Base-by-base conservation (phyloP, 2,888 invertebrate species). In the Drosophila mercatorum region DNA sequence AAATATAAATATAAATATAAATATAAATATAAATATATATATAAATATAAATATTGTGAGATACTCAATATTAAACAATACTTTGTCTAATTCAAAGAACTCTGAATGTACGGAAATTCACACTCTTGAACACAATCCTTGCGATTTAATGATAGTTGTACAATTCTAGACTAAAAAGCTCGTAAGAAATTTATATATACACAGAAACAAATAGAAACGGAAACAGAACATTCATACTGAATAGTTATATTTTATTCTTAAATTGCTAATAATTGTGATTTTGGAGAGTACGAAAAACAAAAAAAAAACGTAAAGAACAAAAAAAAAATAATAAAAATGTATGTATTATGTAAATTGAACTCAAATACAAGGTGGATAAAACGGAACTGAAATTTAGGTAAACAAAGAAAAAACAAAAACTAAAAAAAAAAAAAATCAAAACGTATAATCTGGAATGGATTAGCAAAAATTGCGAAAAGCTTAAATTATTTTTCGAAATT, bases 191-290 rank as follows among this genome's bases (percentile, higher is more conserved):
- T 71, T 70, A 77, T 72, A 74, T 70, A 76, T 71, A 76, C 71
- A 74, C 58, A 79, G 38, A 74, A 58, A 31, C 8, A 22, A 34
- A 53, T 56, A 58, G 69, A 53, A 40, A 41, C 51, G 31, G 10
- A 17, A 62, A 59, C 34, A 51, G 34, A 59, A 59, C 49, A 72
- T 72, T 71, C 71, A 77, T 61, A 89, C 76, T 75, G 72, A 78
- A 78, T 88, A 86, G 89, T 72, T 85, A 80, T 88, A 89, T 84
- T 84, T 85, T 89, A 89, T 84, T 89, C 83, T 84, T 88, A 82
- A 89, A 81, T 89, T 87, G 78, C 80, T 84, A 88, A 85, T 91
- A 83, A 90, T 85, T 90, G 90, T 91, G 91, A 91, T 91, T 91
- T 91, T 83, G 90, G 90, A 90, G 83, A 90, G 88, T 88, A 88